Evolutionary conservation across 2,113 vertebrate species (phyloP).

Genomic region (Lates calcarifer): DNA sequence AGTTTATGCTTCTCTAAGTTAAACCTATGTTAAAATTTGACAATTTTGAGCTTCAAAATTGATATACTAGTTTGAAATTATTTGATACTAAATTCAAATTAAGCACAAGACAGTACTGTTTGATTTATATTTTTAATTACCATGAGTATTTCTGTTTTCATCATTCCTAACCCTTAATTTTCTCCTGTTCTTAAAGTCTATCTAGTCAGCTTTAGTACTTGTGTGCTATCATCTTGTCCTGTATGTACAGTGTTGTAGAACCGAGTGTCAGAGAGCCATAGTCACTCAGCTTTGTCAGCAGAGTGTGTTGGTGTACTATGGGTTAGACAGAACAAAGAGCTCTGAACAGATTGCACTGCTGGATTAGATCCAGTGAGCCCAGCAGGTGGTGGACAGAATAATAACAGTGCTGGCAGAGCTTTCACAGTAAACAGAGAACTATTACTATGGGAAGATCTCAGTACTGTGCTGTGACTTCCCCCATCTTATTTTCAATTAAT

Average conservation of each 20-base stretch:
- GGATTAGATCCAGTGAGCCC: slow-evolving; percentile 46
- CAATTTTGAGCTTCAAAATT: too few relatives aligned
- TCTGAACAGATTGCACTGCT: slow-evolving; percentile 63
- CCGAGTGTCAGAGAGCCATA: slow-evolving; percentile 11
- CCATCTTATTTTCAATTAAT: neutral
- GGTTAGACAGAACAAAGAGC: slow-evolving; percentile 22
- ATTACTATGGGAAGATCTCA: neutral
- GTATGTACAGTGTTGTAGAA: neutral
- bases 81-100: neutral
- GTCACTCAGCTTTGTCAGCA: slow-evolving; percentile 34
- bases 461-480: neutral
- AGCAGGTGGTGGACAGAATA: slow-evolving; percentile 65
- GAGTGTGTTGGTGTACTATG: neutral
- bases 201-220: neutral
- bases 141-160: neutral
- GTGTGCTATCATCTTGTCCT: neutral
- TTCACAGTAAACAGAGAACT: neutral
- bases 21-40: too few relatives aligned
- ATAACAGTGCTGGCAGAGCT: slow-evolving; percentile 35
- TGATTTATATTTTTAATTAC: neutral
- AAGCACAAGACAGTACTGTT: too few relatives aligned
- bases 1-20: too few relatives aligned
- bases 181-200: neutral
- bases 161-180: neutral
- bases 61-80: too few relatives aligned